Evolutionary conservation across 2,888 invertebrate genomes (phyloP), one percentile per base, ranked within the genome.

Genomic region (Seira sanloemensis): DNA sequence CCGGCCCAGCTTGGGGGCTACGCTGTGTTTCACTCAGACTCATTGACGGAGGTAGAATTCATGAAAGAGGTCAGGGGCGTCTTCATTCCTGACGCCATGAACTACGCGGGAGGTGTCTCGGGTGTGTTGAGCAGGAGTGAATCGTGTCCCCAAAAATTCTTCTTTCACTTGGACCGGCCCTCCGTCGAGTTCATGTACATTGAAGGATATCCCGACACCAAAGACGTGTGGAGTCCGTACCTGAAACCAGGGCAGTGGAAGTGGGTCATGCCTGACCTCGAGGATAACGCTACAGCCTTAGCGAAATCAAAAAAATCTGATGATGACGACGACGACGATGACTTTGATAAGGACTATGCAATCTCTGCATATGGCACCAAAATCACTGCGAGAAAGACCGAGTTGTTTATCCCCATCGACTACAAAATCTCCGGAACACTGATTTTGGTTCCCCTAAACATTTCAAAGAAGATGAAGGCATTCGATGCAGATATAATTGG

Each of bases 41-140:
- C 25, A 26, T 21, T 19, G 12, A 67, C 37, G 12, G 78, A 83
- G 23, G 16, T 78, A 0, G 65, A 25, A 7, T 23, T 50, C n/a
- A n/a, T 68, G 1, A 71, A 78, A n/a, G 66, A 73, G 27, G 21
- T 72, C 0, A 24, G 67, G 12, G 81, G 81, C 1, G 68, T 21
- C 5, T 84, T 84, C 24, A 24, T 78, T 9, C 69, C 78, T 1
- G 84, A 84, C 26, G 74, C 62, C 12, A 68, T 78, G 62, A 46
- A 75, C 1, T 50, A 75, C 0, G 66, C 69, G n/a, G 84, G 75
- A 2, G 84, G 68, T 0, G 58, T 79, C 16, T 19, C 46, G 1
- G 84, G 78, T 2, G 4, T n/a, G 5, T 9, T 84, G 0, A 72
- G 46, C 18, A 67, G 16, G 26, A 50, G 2, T 1, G 67, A 46